These are phyloP conservation scores for Corythornis madagascariensis DNA, from an alignment of 2,113 vertebrate genomes.

Conservation along the genomic window DNA sequence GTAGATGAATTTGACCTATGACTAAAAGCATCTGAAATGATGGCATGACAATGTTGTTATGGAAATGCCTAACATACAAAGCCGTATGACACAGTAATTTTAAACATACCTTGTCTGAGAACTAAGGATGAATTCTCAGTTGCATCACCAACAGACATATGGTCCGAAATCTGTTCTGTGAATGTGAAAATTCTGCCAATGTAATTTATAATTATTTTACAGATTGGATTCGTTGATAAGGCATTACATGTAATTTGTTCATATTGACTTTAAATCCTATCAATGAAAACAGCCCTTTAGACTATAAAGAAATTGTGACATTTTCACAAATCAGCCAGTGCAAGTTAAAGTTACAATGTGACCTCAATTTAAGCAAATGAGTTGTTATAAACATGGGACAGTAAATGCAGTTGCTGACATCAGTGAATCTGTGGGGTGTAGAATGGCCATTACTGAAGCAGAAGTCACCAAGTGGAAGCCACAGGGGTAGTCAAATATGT, in stretches of 20 bases:
- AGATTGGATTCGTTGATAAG: slow-evolving; percentile 19
- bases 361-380: not conserved
- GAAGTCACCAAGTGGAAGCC: not conserved
- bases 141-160: slow-evolving; percentile 67
- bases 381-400: not conserved
- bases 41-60: not conserved
- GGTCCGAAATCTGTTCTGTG: slow-evolving; percentile 66
- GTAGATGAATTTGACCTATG: not conserved
- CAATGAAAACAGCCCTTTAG: slow-evolving; percentile 9
- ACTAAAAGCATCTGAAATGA: slow-evolving; percentile 10
- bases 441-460: not conserved
- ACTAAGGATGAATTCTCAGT: slow-evolving; percentile 26
- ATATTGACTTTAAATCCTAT: not conserved
- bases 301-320: not conserved
- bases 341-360: not conserved
- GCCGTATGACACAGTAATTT: slow-evolving; percentile 41
- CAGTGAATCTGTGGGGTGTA: not conserved
- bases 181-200: slow-evolving; percentile 45
- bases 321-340: not conserved
- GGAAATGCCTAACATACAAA: slow-evolving; percentile 1
- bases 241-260: slow-evolving; percentile 14
- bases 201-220: slow-evolving; percentile 52
- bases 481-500: not conserved
- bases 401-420: not conserved
- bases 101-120: slow-evolving; percentile 42